These are phyloP conservation scores for Spodoptera litura DNA, from an alignment of 1,140 invertebrate species.

Conservation along the genomic window DNA sequence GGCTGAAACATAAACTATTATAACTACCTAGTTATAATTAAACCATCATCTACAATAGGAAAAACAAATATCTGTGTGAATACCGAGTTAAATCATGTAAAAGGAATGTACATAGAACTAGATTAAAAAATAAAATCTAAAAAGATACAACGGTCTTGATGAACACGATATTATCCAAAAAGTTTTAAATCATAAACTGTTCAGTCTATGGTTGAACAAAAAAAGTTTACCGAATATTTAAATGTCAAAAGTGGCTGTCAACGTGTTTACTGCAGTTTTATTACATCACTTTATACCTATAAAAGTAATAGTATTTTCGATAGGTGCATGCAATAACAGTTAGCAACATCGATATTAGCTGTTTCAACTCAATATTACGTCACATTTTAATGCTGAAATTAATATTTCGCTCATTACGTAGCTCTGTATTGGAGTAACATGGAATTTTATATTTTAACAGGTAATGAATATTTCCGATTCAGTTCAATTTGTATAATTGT, in stretches of 20 bases:
- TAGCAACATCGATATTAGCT: conserved; percentile 44
- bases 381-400: conserved; percentile 43
- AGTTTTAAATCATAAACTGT: background rate
- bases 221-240: background rate
- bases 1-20: too few relatives aligned
- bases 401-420: conserved; percentile 33
- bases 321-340: conserved; percentile 45
- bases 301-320: conserved; percentile 38
- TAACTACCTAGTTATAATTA: too few relatives aligned
- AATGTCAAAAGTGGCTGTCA: conserved; percentile 21
- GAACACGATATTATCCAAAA: background rate
- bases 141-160: background rate
- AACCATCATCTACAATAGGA: too few relatives aligned
- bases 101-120: too few relatives aligned
- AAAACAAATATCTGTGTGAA: too few relatives aligned
- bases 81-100: too few relatives aligned
- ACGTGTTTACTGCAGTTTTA: conserved; percentile 37
- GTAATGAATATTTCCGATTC: background rate
- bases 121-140: too few relatives aligned
- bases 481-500: background rate
- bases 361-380: conserved; percentile 25
- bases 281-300: conserved; percentile 36
- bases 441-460: conserved; percentile 7
- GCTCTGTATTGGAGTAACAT: background rate
- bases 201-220: conserved; percentile 1